Evolutionary conservation across 2,888 invertebrate species (phyloP).

Genomic region (Aquatica leii): DNA sequence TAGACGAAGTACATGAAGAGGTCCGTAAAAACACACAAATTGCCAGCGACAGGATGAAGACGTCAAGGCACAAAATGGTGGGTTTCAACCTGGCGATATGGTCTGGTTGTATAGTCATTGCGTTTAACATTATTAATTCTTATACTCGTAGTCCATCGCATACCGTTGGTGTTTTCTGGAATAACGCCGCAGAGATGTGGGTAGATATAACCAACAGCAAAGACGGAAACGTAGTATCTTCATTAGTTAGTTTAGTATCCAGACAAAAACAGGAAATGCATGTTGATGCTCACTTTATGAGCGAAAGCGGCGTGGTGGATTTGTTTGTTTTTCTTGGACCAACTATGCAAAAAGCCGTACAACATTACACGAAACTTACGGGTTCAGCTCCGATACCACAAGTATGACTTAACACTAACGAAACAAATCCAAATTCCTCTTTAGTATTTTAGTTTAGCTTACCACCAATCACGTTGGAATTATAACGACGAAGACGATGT

Average conservation of each 20-base stretch:
- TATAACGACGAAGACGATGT: slow-evolving; percentile 98
- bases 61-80: too few relatives aligned
- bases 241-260: slow-evolving; percentile 85
- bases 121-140: not conserved
- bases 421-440: too few relatives aligned
- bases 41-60: too few relatives aligned
- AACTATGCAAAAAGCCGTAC: slow-evolving; percentile 81
- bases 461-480: slow-evolving; percentile 99
- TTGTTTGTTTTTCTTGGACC: slow-evolving; percentile 93
- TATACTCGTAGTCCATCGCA: slow-evolving; percentile 65
- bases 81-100: too few relatives aligned
- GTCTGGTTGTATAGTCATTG: too few relatives aligned
- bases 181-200: slow-evolving; percentile 99
- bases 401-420: slow-evolving; percentile 65
- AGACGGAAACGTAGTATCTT: slow-evolving; percentile 81
- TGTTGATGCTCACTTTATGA: slow-evolving; percentile 88
- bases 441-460: slow-evolving; percentile 88
- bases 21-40: too few relatives aligned
- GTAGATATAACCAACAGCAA: slow-evolving; percentile 84
- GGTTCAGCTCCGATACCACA: slow-evolving; percentile 92
- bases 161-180: slow-evolving; percentile 93
- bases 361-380: slow-evolving; percentile 88
- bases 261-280: slow-evolving; percentile 66
- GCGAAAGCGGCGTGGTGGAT: slow-evolving; percentile 96
- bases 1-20: too few relatives aligned